These are phyloP conservation scores for Sorex araneus DNA, from an alignment of 2,113 vertebrate species.

Conservation along the genomic window DNA sequence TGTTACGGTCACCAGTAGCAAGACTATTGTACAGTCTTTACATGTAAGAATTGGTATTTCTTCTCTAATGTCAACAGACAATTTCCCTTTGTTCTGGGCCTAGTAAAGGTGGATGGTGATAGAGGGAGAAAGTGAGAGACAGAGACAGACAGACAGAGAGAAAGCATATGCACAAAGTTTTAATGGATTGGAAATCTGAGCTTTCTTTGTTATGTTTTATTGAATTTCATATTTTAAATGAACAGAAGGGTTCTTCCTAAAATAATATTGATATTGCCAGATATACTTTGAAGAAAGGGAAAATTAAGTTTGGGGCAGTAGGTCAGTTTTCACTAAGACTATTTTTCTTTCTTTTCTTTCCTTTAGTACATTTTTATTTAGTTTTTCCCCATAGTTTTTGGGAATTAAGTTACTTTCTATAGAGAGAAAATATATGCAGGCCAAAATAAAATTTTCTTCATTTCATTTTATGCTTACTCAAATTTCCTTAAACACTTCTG, in stretches of 20 bases:
- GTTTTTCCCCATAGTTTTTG: constrained; percentile 25
- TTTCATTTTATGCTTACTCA: background rate
- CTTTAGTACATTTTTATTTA: constrained; percentile 20
- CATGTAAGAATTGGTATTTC: constrained; percentile 40
- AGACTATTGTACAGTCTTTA: constrained; percentile 11
- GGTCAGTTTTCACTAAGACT: constrained; percentile 30
- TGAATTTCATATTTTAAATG: constrained; percentile 60
- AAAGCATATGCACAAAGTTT: constrained; percentile 8
- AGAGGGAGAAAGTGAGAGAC: background rate
- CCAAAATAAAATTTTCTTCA: background rate
- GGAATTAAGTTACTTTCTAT: constrained; percentile 45
- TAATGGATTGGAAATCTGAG: constrained; percentile 29
- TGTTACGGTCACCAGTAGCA: background rate
- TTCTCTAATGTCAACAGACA: constrained; percentile 29
- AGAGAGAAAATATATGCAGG: constrained; percentile 8
- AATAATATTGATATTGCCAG: constrained; percentile 9
- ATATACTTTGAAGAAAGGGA: constrained; percentile 37
- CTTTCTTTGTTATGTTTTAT: constrained; percentile 35
- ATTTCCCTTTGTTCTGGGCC: background rate
- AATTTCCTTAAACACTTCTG: constrained; percentile 42
- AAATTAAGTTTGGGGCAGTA: constrained; percentile 20
- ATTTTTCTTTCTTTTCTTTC: background rate
- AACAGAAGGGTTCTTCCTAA: background rate
- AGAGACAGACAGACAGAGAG: too few species aligned
- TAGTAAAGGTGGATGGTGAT: background rate